Percentiles rank a stretch among this genome's conserved stretches.
These are phyloP conservation scores for Helobdella robusta DNA, from an alignment of 2,888 invertebrate genomes.

Conservation along the genomic window DNA sequence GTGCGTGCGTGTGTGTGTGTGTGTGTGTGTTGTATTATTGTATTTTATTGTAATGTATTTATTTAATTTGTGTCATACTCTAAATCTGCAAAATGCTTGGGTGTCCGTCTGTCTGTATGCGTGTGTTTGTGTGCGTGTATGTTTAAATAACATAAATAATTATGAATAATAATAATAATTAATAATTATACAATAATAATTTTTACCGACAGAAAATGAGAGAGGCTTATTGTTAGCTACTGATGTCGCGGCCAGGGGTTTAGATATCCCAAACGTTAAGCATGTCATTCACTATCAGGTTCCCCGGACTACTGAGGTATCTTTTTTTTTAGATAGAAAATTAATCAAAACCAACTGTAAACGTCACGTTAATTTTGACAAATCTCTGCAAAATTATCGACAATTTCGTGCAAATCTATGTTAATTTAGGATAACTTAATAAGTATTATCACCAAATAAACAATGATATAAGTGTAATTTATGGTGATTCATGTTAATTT, in stretches of 20 bases:
- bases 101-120: background rate
- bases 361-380: background rate
- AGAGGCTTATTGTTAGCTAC: slow-evolving; percentile 67
- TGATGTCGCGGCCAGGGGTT: slow-evolving; percentile 91
- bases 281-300: slow-evolving; percentile 96
- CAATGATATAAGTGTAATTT: background rate
- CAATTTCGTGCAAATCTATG: background rate
- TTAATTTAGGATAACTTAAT: background rate
- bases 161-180: background rate
- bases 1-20: no score
- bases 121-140: background rate
- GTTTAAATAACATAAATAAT: background rate
- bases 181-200: background rate
- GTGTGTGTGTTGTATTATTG: background rate
- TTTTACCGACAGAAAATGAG: slow-evolving; percentile 22
- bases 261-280: slow-evolving; percentile 84
- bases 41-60: no score
- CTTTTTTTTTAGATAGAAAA: no score
- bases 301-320: slow-evolving; percentile 76
- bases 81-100: no score
- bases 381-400: background rate
- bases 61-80: no score
- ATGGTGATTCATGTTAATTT: background rate
- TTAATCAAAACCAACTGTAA: no score
- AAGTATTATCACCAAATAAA: background rate